Conservation (phyloP, 2,113 vertebrate genomes). For the Tauraco erythrolophus region DNA sequence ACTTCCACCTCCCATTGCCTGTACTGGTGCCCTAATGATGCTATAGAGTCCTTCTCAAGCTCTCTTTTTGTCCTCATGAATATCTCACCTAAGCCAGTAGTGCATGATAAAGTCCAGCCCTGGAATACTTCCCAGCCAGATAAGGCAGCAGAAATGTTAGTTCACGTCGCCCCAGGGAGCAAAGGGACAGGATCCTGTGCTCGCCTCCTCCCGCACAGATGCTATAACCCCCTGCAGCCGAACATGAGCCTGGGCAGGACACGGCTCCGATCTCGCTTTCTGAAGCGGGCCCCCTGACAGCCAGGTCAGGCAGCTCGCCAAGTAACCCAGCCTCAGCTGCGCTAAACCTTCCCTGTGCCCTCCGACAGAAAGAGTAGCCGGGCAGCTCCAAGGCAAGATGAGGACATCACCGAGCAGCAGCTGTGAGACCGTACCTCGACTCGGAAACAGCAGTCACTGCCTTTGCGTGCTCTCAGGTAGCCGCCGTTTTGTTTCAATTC, state of each 20-base stretch:
- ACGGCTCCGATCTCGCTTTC: background rate
- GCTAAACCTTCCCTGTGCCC: background rate
- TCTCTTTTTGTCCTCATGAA: background rate
- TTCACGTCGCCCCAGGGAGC: fast-evolving
- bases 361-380: background rate
- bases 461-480: fast-evolving
- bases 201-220: fast-evolving
- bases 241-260: background rate
- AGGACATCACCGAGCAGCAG: background rate
- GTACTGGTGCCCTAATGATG: background rate
- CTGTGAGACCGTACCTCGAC: fast-evolving
- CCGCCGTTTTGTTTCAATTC: background rate
- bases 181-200: background rate
- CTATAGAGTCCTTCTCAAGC: background rate
- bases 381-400: background rate
- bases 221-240: fast-evolving
- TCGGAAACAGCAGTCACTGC: background rate
- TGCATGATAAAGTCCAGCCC: background rate
- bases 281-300: background rate
- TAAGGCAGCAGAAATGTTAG: background rate
- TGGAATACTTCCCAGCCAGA: background rate
- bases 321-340: background rate
- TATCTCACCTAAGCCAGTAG: background rate
- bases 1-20: background rate
- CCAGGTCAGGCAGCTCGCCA: background rate